Conservation (phyloP, 2,113 vertebrate genomes). For the Prinia subflava region DNA sequence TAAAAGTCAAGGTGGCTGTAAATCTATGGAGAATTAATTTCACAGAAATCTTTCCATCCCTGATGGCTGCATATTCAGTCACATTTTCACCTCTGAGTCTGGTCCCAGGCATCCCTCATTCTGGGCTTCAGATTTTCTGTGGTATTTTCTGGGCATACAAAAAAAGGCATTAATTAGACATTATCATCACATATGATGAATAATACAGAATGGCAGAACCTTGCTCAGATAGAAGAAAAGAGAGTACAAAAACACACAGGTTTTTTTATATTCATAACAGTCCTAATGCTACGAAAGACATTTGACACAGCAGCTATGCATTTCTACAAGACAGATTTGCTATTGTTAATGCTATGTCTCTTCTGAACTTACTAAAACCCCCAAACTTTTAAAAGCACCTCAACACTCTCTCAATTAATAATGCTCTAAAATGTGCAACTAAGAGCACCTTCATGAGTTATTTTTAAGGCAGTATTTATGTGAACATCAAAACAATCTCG, state of each 20-base stretch:
- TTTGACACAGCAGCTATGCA: background rate
- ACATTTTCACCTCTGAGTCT: background rate
- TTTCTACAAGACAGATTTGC: background rate
- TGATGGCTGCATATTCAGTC: rapidly evolving
- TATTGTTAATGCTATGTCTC: background rate
- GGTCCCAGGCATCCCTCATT: background rate
- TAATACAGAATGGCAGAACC: background rate
- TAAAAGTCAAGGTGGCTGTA: background rate
- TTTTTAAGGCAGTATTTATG: background rate
- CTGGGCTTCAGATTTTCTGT: background rate
- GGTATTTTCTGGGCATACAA: background rate
- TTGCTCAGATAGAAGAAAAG: background rate
- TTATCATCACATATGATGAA: background rate
- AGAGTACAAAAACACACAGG: background rate
- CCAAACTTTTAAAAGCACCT: background rate
- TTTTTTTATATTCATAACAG: background rate
- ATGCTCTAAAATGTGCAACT: background rate
- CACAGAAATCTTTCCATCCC: background rate
- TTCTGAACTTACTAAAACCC: background rate
- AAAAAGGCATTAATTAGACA: background rate
- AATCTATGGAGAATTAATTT: background rate
- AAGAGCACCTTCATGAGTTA: background rate
- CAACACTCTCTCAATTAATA: background rate
- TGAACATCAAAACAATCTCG: background rate
- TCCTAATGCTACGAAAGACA: background rate